Percentiles rank a stretch among this genome's conserved stretches.
Conservation (phyloP, 1,140 invertebrate species). For the Lethrus apterus region DNA sequence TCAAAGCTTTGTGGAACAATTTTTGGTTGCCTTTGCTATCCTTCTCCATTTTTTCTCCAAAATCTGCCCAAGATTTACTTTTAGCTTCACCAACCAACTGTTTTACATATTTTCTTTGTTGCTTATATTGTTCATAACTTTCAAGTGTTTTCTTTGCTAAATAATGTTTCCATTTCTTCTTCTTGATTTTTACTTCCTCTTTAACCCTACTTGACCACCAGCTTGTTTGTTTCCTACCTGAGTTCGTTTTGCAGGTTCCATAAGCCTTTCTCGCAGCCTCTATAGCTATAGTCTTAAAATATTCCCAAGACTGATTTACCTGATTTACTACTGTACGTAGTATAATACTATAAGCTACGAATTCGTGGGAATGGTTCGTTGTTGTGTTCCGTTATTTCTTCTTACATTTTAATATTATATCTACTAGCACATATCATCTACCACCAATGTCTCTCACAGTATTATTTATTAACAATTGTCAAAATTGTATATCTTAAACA, state of each 20-base stretch:
- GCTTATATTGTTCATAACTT: conserved; percentile 1
- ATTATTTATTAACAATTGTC: no score
- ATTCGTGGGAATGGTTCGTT: no score
- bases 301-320: no score
- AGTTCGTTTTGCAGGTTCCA: not conserved
- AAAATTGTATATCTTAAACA: no score
- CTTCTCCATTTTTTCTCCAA: conserved; percentile 6
- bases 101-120: not conserved
- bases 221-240: not conserved
- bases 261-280: no score
- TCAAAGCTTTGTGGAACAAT: conserved; percentile 2
- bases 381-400: no score
- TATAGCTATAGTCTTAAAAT: no score
- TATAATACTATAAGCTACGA: no score
- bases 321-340: no score
- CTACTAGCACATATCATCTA: no score
- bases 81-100: not conserved
- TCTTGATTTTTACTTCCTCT: conserved; percentile 4
- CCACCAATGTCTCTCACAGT: no score
- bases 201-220: conserved; percentile 1
- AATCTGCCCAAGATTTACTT: not conserved
- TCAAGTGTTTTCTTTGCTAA: conserved; percentile 4
- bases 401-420: no score
- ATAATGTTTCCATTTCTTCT: conserved; percentile 2
- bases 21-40: conserved; percentile 6